Conservation (phyloP, 2,888 invertebrate genomes). For the Homarus gammarus region DNA sequence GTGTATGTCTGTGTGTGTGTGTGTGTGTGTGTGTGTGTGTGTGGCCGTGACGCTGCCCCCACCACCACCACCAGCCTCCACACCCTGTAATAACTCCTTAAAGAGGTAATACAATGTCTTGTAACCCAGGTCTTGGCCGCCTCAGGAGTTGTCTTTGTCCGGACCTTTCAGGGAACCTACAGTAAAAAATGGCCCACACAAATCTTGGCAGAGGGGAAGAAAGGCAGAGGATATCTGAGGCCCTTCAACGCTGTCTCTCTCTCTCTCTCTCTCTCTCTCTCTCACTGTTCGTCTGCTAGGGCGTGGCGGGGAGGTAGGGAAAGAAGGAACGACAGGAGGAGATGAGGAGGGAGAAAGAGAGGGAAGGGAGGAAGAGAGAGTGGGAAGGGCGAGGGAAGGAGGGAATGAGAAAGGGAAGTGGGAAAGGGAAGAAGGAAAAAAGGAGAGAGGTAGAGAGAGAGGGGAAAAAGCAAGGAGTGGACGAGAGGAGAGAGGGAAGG, state of each 20-base stretch:
- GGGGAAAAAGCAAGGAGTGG: not conserved
- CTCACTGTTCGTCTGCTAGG: not conserved
- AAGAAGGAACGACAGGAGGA: not conserved
- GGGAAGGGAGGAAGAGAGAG: not conserved
- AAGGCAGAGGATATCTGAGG: conserved; percentile 33
- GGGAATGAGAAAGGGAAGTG: not conserved
- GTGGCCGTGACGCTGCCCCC: not conserved
- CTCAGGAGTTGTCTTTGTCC: conserved; percentile 22
- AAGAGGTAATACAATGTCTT: conserved; percentile 43
- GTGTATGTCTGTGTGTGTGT: too few relatives aligned
- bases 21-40: accelerated
- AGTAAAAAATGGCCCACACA: conserved; percentile 52
- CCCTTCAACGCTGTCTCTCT: not conserved
- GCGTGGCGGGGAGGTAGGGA: not conserved
- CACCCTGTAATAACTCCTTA: conserved; percentile 39
- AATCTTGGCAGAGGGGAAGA: conserved; percentile 33
- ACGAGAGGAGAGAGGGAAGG: not conserved
- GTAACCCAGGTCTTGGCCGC: conserved; percentile 15
- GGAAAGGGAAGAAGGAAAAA: too few relatives aligned
- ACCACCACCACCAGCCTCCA: not conserved
- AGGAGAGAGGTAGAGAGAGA: not conserved
- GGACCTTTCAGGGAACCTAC: conserved; percentile 11
- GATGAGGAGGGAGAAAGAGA: not conserved
- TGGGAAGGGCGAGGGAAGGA: not conserved
- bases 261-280: not conserved